A percentile compares a stretch with the other conserved stretches of the same genome.
Conservation (phyloP, 2,888 invertebrate genomes). For the Diarsia brunnea region DNA sequence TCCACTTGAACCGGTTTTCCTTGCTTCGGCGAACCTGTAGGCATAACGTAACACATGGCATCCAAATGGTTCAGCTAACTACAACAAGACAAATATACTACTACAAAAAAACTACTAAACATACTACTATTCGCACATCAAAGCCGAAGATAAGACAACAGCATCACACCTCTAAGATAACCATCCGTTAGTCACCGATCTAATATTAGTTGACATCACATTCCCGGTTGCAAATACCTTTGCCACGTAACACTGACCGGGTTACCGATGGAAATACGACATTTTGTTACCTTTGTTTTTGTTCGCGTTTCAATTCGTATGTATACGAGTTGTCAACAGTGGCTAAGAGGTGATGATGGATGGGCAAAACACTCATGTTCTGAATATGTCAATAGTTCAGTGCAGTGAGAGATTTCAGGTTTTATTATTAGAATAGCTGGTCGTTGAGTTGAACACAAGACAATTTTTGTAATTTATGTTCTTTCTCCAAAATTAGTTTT, state of each 20-base stretch:
- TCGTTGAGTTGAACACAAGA: no score
- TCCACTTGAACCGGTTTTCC: no score
- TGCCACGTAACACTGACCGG: constrained; percentile 56
- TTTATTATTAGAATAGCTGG: no score
- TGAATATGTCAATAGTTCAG: neutral
- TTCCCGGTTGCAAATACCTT: constrained; percentile 58
- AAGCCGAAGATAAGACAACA: neutral
- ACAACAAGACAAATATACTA: no score
- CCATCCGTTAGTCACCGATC: constrained; percentile 57
- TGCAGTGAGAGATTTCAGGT: no score
- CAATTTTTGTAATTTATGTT: no score
- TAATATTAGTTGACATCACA: constrained; percentile 65
- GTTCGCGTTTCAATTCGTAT: neutral
- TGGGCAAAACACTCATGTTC: neutral
- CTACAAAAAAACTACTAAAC: no score
- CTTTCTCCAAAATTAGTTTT: no score
- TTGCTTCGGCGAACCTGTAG: no score
- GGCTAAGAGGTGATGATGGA: constrained; percentile 6
- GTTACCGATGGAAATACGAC: constrained; percentile 66
- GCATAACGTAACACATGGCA: no score
- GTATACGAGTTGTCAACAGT: constrained; percentile 1
- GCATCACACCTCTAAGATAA: constrained; percentile 27
- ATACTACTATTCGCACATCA: neutral
- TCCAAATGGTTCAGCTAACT: no score
- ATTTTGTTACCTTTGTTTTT: constrained; percentile 37